phyloP scores from a whole-genome alignment of 2,888 invertebrate genomes.

The Gastrophysa polygoni region DNA sequence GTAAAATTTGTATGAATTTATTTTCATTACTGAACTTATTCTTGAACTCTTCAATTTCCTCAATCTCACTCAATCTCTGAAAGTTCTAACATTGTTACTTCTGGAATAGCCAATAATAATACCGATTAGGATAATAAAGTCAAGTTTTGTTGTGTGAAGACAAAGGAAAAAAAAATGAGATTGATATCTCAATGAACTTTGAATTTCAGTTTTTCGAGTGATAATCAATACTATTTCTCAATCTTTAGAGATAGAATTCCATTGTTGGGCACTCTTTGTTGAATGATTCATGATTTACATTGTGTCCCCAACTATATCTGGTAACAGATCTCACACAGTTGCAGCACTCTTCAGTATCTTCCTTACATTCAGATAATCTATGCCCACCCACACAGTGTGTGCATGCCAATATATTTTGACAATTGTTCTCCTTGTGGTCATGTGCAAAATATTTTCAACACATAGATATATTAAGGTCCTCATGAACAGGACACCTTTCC shows the following conservation, averaged over 20 bases:
- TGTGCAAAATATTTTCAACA: too few species aligned
- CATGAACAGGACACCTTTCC: too few species aligned
- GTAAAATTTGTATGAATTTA: not conserved
- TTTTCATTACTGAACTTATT: not conserved
- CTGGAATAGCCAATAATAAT: not conserved
- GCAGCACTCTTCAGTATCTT: constrained; percentile 4
- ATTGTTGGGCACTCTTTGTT: constrained; percentile 7
- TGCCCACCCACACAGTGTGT: constrained; percentile 9
- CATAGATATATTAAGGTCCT: too few species aligned
- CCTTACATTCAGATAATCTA: not conserved
- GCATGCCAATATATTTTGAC: too few species aligned
- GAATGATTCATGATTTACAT: constrained; percentile 9
- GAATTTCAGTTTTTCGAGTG: not conserved
- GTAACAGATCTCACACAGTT: not conserved
- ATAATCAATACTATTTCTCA: not conserved
- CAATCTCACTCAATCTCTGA: not conserved
- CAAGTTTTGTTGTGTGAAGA: not conserved
- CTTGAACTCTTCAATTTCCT: not conserved
- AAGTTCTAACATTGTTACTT: not conserved
- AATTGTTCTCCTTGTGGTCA: too few species aligned
- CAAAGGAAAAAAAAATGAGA: too few species aligned
- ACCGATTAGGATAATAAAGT: not conserved
- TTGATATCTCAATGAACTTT: too few species aligned
- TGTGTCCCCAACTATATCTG: not conserved
- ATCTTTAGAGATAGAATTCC: not conserved